Conservation (phyloP, 2,113 vertebrate genomes). For the Anhinga anhinga region DNA sequence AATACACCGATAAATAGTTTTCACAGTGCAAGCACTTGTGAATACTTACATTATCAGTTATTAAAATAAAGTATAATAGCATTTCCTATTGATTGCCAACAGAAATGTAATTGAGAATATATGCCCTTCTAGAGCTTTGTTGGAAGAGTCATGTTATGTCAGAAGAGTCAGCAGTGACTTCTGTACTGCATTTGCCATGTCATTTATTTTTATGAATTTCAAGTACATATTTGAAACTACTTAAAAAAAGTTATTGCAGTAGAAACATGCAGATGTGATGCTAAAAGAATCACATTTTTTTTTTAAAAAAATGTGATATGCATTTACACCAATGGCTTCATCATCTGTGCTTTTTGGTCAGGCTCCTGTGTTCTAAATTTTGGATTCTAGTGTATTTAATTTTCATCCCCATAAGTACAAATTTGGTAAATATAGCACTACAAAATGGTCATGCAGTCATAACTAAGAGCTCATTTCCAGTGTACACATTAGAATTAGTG, state of each 20-base stretch:
- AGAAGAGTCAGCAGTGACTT: neutral
- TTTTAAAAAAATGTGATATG: neutral
- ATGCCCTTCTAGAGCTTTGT: neutral
- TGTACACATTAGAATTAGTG: neutral
- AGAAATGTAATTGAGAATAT: neutral
- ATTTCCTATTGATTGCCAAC: neutral
- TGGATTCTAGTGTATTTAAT: neutral
- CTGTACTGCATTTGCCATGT: neutral
- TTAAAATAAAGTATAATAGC: neutral
- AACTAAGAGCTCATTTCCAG: neutral
- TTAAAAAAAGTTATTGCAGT: neutral
- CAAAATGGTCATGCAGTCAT: neutral
- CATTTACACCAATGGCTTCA: neutral
- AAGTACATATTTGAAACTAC: neutral
- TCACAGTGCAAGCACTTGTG: neutral
- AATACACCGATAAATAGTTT: neutral
- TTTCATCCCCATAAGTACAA: neutral
- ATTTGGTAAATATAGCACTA: neutral
- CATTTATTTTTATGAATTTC: neutral
- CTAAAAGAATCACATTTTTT: neutral
- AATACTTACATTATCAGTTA: neutral
- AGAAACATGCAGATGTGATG: neutral
- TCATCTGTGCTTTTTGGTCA: neutral
- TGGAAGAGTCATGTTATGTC: neutral
- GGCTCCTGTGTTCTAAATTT: neutral